Conservation (phyloP, 2,797 vertebrate genomes). For the Cynopterus sphinx region DNA sequence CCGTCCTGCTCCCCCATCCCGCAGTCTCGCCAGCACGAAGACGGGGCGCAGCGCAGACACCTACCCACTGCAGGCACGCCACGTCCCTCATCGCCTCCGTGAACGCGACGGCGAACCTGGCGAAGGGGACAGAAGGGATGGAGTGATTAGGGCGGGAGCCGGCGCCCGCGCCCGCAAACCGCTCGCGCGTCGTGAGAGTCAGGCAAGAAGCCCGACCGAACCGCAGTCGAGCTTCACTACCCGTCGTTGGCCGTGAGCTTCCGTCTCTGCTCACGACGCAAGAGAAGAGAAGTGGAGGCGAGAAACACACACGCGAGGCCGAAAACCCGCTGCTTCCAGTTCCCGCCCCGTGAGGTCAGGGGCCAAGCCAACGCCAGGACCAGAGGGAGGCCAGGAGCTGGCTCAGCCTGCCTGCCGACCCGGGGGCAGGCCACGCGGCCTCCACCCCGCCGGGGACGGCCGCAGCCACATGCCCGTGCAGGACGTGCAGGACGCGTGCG, state of each 20-base stretch:
- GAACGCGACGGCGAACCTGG: constrained; percentile 96
- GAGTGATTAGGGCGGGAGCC: constrained; percentile 58
- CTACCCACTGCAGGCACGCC: constrained; percentile 91
- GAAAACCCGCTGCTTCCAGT: too few species aligned
- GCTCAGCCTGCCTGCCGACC: too few species aligned
- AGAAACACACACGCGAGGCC: neutral
- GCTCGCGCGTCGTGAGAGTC: neutral
- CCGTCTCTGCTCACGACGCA: neutral
- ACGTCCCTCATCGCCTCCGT: constrained; percentile 90
- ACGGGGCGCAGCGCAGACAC: constrained; percentile 65
- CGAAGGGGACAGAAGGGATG: constrained; percentile 10
- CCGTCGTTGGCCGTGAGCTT: too few species aligned
- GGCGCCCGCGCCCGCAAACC: neutral
- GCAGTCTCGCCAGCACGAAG: fast-evolving
- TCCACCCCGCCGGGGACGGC: too few species aligned
- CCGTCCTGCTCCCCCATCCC: fast-evolving
- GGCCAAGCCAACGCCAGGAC: neutral
- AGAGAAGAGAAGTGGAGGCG: neutral
- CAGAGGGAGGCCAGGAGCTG: neutral
- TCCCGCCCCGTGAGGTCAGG: too few species aligned
- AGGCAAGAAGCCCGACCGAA: neutral
- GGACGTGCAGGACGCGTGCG: too few species aligned
- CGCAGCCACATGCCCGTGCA: too few species aligned
- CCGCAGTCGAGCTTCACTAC: neutral
- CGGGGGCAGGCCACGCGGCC: too few species aligned